These are phyloP conservation scores for Sesamia nonagrioides DNA, from an alignment of 1,140 invertebrate genomes.

Conservation along the genomic window DNA sequence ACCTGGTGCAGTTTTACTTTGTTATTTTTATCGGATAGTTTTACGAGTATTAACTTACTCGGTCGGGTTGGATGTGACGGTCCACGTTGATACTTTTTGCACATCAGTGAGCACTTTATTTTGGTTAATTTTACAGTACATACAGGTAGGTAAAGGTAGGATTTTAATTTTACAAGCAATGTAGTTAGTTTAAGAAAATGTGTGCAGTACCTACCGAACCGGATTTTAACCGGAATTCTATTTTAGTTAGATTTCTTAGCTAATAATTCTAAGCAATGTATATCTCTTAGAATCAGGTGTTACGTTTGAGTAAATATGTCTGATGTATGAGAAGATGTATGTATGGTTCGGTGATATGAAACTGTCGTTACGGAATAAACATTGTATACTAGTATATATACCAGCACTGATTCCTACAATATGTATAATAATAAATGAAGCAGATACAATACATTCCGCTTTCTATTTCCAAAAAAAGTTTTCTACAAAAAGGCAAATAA, in stretches of 20 bases:
- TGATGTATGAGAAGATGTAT: background rate
- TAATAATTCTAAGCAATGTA: constrained; percentile 9
- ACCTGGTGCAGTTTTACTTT: constrained; percentile 36
- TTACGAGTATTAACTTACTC: constrained; percentile 47
- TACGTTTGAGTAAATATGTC: constrained; percentile 1
- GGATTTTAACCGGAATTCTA: constrained; percentile 41
- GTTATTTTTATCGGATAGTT: constrained; percentile 47
- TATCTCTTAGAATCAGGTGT: background rate
- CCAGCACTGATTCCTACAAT: too few relatives aligned
- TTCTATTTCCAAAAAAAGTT: background rate
- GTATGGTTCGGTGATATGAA: background rate
- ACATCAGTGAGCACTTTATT: constrained; percentile 30
- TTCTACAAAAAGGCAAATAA: background rate
- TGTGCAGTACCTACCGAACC: constrained; percentile 13
- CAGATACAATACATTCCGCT: background rate
- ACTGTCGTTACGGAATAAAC: background rate
- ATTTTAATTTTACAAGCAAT: constrained; percentile 17
- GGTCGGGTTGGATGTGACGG: constrained; percentile 31
- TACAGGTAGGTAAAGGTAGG: constrained; percentile 2
- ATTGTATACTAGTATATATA: background rate
- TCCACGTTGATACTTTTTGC: constrained; percentile 44
- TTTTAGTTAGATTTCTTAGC: constrained; percentile 2
- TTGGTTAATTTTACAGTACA: constrained; percentile 24
- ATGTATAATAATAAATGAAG: too few relatives aligned
- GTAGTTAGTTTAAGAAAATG: constrained; percentile 38